These are phyloP conservation scores for Ciconia nigra DNA, from an alignment of 2,797 vertebrate genomes.

Conservation along the genomic window DNA sequence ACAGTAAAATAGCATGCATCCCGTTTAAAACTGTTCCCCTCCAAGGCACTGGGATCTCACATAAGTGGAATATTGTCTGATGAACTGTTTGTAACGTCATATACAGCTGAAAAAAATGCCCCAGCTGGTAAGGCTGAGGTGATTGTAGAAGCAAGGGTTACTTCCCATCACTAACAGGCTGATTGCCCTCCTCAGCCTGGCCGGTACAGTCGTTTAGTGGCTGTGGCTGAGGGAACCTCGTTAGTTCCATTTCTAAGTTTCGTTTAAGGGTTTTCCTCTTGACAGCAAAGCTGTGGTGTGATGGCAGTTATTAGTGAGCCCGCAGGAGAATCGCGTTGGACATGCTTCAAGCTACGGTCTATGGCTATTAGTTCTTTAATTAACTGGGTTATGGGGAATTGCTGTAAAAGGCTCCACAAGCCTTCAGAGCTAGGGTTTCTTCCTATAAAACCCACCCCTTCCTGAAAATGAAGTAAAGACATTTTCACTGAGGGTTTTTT, in stretches of 20 bases:
- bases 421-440: neutral
- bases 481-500: neutral
- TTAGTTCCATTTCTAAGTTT: slow-evolving; percentile 27
- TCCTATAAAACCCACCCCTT: neutral
- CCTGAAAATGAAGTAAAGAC: neutral
- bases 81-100: neutral
- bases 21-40: neutral
- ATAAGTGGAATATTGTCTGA: neutral
- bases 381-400: neutral
- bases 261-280: neutral
- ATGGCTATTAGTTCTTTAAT: neutral
- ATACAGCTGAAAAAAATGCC: neutral
- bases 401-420: neutral
- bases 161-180: neutral
- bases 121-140: neutral
- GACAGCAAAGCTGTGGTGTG: neutral
- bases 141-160: neutral
- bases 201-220: neutral
- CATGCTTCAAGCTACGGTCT: neutral
- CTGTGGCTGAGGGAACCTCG: neutral
- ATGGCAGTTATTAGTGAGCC: neutral
- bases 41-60: neutral
- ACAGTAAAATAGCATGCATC: neutral
- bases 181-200: neutral
- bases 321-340: neutral